Percentiles rank a stretch among this genome's conserved stretches.
phyloP scores from a whole-genome alignment of 2,888 invertebrate genomes.

The Acanthoscelides obtectus region DNA sequence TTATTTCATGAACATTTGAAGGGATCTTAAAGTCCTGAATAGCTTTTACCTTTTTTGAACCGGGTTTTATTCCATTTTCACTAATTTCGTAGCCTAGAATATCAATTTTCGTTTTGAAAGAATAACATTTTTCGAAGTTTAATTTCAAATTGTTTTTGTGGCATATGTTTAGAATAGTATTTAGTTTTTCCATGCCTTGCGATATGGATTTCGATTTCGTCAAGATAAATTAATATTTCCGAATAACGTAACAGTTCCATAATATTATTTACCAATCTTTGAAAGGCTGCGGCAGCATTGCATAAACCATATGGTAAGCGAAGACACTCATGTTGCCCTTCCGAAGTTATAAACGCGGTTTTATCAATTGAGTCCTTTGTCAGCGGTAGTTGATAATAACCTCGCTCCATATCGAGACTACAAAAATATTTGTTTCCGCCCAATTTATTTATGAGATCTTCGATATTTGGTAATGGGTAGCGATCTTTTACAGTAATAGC shows the following conservation, averaged over 20 bases:
- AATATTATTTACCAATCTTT: background rate
- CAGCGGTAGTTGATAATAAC: background rate
- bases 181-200: background rate
- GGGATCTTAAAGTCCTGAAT: slow-evolving; percentile 1
- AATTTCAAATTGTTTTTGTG: background rate
- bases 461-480: background rate
- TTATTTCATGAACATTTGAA: slow-evolving; percentile 3
- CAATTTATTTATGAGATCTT: background rate
- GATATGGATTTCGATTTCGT: background rate
- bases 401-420: background rate
- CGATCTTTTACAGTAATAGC: background rate
- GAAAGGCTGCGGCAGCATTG: slow-evolving; percentile 28
- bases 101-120: slow-evolving; percentile 11
- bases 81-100: slow-evolving; percentile 16
- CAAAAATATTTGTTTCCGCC: background rate
- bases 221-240: background rate
- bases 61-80: slow-evolving; percentile 8
- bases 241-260: background rate
- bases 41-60: slow-evolving; percentile 4
- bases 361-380: background rate
- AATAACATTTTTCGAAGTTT: slow-evolving; percentile 10
- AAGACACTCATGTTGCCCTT: slow-evolving; percentile 31
- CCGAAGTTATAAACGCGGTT: background rate
- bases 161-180: background rate
- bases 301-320: slow-evolving; percentile 34